Evolutionary conservation across 2,888 invertebrate genomes (phyloP).

Genomic region (Spatulosminthurus flaviceps): DNA sequence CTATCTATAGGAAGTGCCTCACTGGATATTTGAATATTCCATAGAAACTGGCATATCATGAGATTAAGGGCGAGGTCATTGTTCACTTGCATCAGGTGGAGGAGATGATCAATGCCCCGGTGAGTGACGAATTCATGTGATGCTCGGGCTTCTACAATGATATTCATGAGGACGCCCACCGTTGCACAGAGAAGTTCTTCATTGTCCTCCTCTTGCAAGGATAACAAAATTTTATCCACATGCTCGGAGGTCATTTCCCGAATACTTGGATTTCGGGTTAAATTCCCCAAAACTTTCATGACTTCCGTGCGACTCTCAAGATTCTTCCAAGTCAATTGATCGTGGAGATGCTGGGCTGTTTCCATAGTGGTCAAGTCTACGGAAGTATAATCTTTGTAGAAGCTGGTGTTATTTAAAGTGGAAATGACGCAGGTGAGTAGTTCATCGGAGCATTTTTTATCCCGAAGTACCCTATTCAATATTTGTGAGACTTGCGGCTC

Average conservation of each 20-base stretch:
- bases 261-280: constrained; percentile 58
- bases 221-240: constrained; percentile 54
- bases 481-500: constrained; percentile 55
- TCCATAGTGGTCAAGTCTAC: constrained; percentile 54
- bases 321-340: constrained; percentile 56
- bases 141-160: constrained; percentile 59
- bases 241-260: constrained; percentile 50
- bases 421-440: constrained; percentile 60
- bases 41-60: constrained; percentile 61
- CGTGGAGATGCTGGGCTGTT: constrained; percentile 52
- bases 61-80: constrained; percentile 56
- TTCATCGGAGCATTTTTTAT: constrained; percentile 55
- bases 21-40: constrained; percentile 58
- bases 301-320: constrained; percentile 59
- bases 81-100: constrained; percentile 51
- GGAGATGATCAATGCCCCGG: constrained; percentile 55
- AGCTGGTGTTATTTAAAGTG: constrained; percentile 61
- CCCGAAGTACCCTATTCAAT: constrained; percentile 53
- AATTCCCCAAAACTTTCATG: constrained; percentile 62
- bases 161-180: constrained; percentile 61
- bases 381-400: constrained; percentile 58
- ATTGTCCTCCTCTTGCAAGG: constrained; percentile 47
- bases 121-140: constrained; percentile 55
- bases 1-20: neutral
- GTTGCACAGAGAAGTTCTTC: constrained; percentile 59